phyloP scores from a whole-genome alignment of 1,140 invertebrate species.

The Galleria mellonella region DNA sequence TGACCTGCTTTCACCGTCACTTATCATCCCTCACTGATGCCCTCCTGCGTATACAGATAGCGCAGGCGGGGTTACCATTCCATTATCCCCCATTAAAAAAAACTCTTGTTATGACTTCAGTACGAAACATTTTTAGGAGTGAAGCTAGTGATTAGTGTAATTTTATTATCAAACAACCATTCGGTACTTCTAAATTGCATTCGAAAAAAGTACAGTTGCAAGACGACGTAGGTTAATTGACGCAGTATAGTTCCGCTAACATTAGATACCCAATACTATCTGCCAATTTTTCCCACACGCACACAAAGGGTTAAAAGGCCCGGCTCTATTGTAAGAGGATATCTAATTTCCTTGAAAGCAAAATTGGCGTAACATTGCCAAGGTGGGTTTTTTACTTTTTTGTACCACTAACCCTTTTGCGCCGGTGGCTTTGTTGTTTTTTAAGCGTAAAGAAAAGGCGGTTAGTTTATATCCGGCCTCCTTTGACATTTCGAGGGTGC shows the following conservation, averaged over 20 bases:
- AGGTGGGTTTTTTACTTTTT: conserved; percentile 51
- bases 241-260: conserved; percentile 27
- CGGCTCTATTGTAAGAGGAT: conserved; percentile 58
- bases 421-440: conserved; percentile 53
- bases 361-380: conserved; percentile 69
- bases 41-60: no score
- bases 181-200: no score
- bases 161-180: no score
- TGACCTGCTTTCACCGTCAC: no score
- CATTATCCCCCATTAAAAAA: no score
- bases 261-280: conserved; percentile 23
- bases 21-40: no score
- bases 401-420: conserved; percentile 46
- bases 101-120: no score
- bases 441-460: conserved; percentile 70
- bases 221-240: no score
- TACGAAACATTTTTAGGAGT: no score
- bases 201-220: no score
- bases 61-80: no score
- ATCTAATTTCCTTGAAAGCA: conserved; percentile 72
- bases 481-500: conserved; percentile 56
- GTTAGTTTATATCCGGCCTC: conserved; percentile 71
- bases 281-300: conserved; percentile 57
- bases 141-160: no score
- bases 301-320: conserved; percentile 53